Evolutionary conservation across 2,888 invertebrate genomes (phyloP), one percentile per base, ranked within the genome.

Genomic region (Argyresthia goedartella): DNA sequence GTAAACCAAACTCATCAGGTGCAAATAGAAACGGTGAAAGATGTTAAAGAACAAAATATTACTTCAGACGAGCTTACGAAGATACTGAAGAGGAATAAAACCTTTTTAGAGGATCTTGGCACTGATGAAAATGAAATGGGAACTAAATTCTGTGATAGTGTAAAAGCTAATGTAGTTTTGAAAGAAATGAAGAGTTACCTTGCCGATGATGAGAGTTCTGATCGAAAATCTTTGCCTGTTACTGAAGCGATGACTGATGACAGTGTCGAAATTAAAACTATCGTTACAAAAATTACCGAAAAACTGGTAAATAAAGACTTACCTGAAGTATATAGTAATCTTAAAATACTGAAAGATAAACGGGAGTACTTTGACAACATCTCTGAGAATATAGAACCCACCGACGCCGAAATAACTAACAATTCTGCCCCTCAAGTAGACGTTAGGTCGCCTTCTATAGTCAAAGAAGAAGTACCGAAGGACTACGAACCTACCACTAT

Each of bases 391-490:
- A 36, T 50, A 53, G 50, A 55, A 11, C 60, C 58, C 49, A 25
- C 14, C 35, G 25, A 45, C n/a, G 8, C 16, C 47, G 55, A 14
- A 35, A 53, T 15, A 64, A 62, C 54, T 55, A 55, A 46, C 25
- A 52, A 50, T 46, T 66, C 64, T n/a, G 58, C 61, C 34, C 51
- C 54, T 43, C 56, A 51, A 52, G 63, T 71, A 54, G 60, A 68
- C 9, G 63, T 72, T 9, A 64, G 76, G 49, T 81, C 81, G 4
- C 78, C 80, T 0, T 76, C 79, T 0, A 78, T 81, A 39, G 71
- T 77, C 0, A 76, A 71, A 63, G 80, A 81, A 7, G 66, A 70
- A 16, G 54, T 56, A 0, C 55, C 55, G 1, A 64, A 65, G 25
- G 63, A 73, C 53, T 71, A 66, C 52, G 67, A 73, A 61, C 73